Evolutionary conservation across 2,797 vertebrate species (phyloP), one percentile per base, ranked within the genome.

Genomic region (Ctenosaura bakeri): DNA sequence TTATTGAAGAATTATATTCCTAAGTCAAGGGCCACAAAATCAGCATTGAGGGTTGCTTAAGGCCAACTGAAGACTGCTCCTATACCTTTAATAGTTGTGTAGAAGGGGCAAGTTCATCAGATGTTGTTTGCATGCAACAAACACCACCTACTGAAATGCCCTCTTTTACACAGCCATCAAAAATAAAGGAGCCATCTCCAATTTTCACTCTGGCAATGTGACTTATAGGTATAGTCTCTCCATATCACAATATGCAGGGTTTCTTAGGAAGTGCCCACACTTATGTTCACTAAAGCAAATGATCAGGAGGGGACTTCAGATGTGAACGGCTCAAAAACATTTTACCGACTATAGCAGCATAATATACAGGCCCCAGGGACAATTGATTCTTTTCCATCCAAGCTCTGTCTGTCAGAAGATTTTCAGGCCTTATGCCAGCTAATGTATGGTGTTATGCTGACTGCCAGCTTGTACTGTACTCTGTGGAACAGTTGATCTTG

Each of bases 401-500:
- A 46, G 78, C 0, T 95, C 88, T 91, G 85, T 56, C 85, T 93
- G 77, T 59, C 93, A 95, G 76, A 4, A 32, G 18, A 4, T n/a
- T 91, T 88, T 76, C 88, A 84, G 81, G 90, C 88, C 86, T 94
- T 91, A 92, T 46, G 4, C 46, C 88, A 82, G 82, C 82, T 95
- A 94, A 93, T 76, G 26, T 92, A 90, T 89, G 82, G 80, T 79
- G 83, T 90, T 96, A 69, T n/a, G n/a, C 6, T 87, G 85, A 83
- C 82, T 92, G 90, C 86, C 87, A 93, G 56, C 32, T 92, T 95
- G 54, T 92, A 85, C 59, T 92, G 29, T 91, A 79, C 84, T 95
- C 84, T 93, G 56, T 89, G 81, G 88, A 96, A 95, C n/a, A 95
- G 83, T 91, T 93, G 79, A 93, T 90, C 81, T 94, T 95, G 89